Percentiles rank a stretch among this genome's conserved stretches.
phyloP scores from a whole-genome alignment of 2,113 vertebrate species.

The Mastomys coucha region DNA sequence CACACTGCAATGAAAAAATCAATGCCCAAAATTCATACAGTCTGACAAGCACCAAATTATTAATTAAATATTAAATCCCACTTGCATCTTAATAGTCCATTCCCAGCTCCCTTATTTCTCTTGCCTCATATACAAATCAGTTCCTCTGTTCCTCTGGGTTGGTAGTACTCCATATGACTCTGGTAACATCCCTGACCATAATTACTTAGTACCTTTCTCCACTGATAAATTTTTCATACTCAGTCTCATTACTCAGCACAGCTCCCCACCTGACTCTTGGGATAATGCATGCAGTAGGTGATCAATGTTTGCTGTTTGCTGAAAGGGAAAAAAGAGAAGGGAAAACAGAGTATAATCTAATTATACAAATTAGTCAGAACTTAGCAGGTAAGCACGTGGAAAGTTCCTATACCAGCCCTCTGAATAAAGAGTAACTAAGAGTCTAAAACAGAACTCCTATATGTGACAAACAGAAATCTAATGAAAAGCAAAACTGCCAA shows the following conservation, averaged over 20 bases:
- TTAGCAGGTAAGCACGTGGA: not conserved
- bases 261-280: not conserved
- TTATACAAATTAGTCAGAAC: not conserved
- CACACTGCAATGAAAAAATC: constrained; percentile 50
- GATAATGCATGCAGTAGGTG: not conserved
- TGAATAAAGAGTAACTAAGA: not conserved
- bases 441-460: not conserved
- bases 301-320: not conserved
- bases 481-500: not conserved
- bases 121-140: not conserved
- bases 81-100: not conserved
- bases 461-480: not conserved
- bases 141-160: not conserved
- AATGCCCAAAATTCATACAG: constrained; percentile 37
- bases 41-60: constrained; percentile 12
- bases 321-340: not conserved
- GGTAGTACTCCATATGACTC: not conserved
- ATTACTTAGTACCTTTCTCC: not conserved
- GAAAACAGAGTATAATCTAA: not conserved
- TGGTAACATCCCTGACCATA: not conserved
- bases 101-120: constrained; percentile 12
- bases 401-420: not conserved
- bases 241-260: not conserved
- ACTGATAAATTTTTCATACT: not conserved
- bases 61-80: not conserved